Evolutionary conservation across 2,888 invertebrate genomes (phyloP), one percentile per base, ranked within the genome.

Genomic region (Clistopyga incitator): DNA sequence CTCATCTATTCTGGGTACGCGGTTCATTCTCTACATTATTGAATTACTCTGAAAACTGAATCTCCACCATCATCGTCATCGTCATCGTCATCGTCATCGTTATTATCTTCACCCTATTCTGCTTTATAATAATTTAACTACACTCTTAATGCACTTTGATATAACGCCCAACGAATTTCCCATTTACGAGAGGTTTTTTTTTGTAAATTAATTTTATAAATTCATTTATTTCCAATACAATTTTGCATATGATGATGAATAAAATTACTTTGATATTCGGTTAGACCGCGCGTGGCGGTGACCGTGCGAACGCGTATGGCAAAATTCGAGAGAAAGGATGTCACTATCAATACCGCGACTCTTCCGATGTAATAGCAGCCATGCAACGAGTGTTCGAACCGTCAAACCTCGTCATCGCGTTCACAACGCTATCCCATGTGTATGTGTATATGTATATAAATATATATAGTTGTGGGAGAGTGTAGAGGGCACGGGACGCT

Each of bases 371-470:
- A 77, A 70, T 29, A 75, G 34, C 74, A 50, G 34, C 20, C 20
- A 10, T 13, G 38, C 15, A 59, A 50, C 29, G 47, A 13, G 77
- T 56, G 77, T 29, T 20, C 47, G 68, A 68, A 59, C 59, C 77
- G 68, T 77, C 77, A 68, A 77, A 77, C 68, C 77, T 70, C 59
- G 61, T 77, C 77, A 77, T 70, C 68, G 77, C 59, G 18, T 61
- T 77, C 61, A 65, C 47, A 68, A 47, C 59, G 77, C 50, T 77
- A 70, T 70, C 59, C 56, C 68, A n/a, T 59, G 68, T 68, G 77
- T 68, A 68, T 68, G 8, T 59, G 6, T 8, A 15, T 25, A 15
- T 25, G n/a, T 20, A 15, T 11, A 0, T 67, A 23, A 11, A n/a
- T 11, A 6, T 25, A 34, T 23, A 20, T 29, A 6, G 10, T 25